Conservation (phyloP, 2,888 invertebrate genomes). For the Notodonta dromedarius region DNA sequence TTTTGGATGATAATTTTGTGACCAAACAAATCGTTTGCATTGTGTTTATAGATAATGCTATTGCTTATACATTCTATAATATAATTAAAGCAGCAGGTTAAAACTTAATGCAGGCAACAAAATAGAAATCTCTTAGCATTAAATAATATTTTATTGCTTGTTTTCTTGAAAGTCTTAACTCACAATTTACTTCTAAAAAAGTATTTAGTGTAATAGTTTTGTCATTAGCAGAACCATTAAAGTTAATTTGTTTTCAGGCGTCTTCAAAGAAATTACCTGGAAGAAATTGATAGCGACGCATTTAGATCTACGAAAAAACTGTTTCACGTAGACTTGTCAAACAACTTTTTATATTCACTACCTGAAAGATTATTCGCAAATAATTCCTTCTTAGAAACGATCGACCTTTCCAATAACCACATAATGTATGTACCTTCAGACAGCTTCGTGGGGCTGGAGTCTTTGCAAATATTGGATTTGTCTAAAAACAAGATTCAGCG, state of each 20-base stretch:
- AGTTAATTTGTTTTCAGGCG: constrained; percentile 79
- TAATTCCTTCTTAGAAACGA: constrained; percentile 82
- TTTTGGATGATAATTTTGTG: too few species aligned
- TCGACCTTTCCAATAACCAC: constrained; percentile 88
- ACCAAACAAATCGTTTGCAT: too few species aligned
- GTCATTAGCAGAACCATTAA: constrained; percentile 15
- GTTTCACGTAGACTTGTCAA: constrained; percentile 87
- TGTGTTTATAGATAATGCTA: too few species aligned
- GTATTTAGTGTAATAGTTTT: background rate
- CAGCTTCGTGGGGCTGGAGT: constrained; percentile 82
- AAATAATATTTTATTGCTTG: background rate
- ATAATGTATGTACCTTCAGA: constrained; percentile 83
- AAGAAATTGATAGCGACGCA: constrained; percentile 84
- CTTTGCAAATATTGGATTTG: constrained; percentile 88
- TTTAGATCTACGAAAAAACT: constrained; percentile 85
- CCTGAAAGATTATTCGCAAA: constrained; percentile 85
- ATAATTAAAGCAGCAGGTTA: too few species aligned
- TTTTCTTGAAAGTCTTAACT: background rate
- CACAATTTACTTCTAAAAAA: background rate
- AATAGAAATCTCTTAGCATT: background rate
- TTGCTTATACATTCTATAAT: too few species aligned
- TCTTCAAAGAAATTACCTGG: constrained; percentile 86
- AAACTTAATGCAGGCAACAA: too few species aligned
- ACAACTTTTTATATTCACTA: constrained; percentile 85
- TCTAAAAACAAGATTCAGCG: constrained; percentile 86